phyloP scores from a whole-genome alignment of 2,113 vertebrate genomes.

The Ceyx cyanopectus region DNA sequence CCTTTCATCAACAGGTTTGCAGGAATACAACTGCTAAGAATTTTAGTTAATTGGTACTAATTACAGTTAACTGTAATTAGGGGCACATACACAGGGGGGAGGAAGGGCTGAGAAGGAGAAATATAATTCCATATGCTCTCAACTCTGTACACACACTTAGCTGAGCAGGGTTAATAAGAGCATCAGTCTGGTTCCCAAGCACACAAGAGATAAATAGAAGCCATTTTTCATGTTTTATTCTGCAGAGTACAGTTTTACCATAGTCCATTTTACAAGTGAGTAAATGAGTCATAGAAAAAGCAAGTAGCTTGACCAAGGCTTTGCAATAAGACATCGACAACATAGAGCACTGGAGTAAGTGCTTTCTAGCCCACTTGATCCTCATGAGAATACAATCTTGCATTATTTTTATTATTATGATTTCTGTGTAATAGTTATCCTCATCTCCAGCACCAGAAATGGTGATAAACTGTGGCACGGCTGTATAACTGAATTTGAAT shows the following conservation, averaged over 20 bases:
- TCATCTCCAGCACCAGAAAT: background rate
- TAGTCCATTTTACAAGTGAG: conserved; percentile 20
- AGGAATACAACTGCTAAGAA: background rate
- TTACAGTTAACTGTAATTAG: conserved; percentile 36
- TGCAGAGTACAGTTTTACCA: conserved; percentile 29
- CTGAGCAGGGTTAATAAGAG: conserved; percentile 63
- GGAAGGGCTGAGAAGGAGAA: background rate
- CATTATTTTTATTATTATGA: background rate
- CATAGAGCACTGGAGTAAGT: background rate
- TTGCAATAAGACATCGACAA: conserved; percentile 21
- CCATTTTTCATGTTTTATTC: conserved; percentile 68
- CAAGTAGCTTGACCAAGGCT: conserved; percentile 54
- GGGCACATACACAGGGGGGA: background rate
- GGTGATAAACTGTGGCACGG: background rate
- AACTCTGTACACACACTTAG: conserved; percentile 20
- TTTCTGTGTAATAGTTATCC: background rate
- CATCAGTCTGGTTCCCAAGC: conserved; percentile 24
- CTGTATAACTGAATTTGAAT: background rate
- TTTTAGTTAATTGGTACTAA: conserved; percentile 50
- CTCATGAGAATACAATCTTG: background rate
- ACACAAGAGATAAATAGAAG: conserved; percentile 49
- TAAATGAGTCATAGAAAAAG: conserved; percentile 62
- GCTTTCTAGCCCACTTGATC: background rate
- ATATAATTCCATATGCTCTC: background rate
- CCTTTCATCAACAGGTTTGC: background rate